These are phyloP conservation scores for Tauraco hartlaubi DNA, from an alignment of 2,797 vertebrate species.

Conservation along the genomic window DNA sequence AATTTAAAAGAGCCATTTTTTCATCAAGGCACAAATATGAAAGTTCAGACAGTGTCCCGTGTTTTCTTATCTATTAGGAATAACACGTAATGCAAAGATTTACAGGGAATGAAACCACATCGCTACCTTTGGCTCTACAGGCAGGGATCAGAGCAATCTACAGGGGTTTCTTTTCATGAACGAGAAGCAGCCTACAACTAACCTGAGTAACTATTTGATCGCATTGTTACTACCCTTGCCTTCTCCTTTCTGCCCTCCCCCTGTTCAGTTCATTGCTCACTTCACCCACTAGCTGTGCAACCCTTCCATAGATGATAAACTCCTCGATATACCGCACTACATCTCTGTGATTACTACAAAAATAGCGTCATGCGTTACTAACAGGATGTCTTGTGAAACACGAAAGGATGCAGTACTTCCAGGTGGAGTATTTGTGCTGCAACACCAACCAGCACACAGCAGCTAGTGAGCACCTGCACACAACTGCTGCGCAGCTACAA, in stretches of 20 bases:
- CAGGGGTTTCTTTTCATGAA: not conserved
- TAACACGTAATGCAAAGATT: not conserved
- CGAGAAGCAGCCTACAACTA: not conserved
- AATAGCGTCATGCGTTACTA: not conserved
- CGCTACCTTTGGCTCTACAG: not conserved
- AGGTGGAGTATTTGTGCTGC: accelerated
- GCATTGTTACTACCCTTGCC: not conserved
- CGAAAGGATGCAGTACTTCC: not conserved
- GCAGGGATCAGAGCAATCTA: not conserved
- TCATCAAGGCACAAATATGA: not conserved
- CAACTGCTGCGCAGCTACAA: not conserved
- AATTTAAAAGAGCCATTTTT: not conserved
- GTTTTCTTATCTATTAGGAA: not conserved
- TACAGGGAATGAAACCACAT: not conserved
- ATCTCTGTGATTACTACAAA: not conserved
- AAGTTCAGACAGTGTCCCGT: not conserved
- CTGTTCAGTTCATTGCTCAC: not conserved
- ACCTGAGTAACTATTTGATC: not conserved
- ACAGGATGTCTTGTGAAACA: not conserved
- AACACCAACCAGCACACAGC: not conserved
- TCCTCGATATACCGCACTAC: not conserved
- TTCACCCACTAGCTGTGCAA: not conserved
- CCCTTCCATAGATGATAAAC: not conserved
- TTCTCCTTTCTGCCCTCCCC: not conserved
- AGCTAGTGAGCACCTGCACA: not conserved